phyloP scores from a whole-genome alignment of 2,888 invertebrate species.

The Itoplectis maculator region DNA sequence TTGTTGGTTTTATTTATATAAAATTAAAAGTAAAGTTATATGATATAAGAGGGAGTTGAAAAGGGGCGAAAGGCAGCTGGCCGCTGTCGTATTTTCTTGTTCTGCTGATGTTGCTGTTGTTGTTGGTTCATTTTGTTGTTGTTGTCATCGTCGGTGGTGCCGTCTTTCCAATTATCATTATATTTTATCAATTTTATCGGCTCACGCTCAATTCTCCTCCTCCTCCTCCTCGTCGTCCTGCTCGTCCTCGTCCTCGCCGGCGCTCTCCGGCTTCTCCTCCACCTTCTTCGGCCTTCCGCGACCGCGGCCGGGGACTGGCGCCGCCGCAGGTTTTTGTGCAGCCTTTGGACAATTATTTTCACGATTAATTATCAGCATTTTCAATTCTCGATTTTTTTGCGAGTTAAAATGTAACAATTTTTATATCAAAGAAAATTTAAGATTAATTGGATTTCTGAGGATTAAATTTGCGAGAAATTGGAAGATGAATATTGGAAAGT shows the following conservation, averaged over 20 bases:
- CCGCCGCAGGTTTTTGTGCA: conserved; percentile 75
- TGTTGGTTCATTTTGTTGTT: conserved; percentile 29
- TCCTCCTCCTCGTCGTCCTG: conserved; percentile 83
- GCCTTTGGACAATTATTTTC: conserved; percentile 62
- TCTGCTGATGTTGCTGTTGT: conserved; percentile 21
- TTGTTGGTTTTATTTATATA: conserved; percentile 47
- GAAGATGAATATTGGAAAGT: too few species aligned
- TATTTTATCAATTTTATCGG: conserved; percentile 60
- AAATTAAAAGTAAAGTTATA: conserved; percentile 65
- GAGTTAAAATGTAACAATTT: too few species aligned
- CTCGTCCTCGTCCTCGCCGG: conserved; percentile 83
- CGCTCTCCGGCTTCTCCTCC: conserved; percentile 83
- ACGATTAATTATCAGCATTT: not conserved
- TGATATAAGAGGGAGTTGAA: conserved; percentile 55
- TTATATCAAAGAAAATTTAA: too few species aligned
- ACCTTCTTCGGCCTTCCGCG: conserved; percentile 83
- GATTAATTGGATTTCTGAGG: too few species aligned
- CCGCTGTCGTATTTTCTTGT: conserved; percentile 39
- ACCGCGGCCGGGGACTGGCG: conserved; percentile 79
- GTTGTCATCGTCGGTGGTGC: conserved; percentile 61
- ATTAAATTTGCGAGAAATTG: too few species aligned
- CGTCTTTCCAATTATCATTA: conserved; percentile 60
- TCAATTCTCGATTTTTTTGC: conserved; percentile 53
- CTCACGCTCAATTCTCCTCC: conserved; percentile 79
- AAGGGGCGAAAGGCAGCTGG: conserved; percentile 48